phyloP scores from a whole-genome alignment of 2,888 invertebrate species.

The Oasisia sp. region DNA sequence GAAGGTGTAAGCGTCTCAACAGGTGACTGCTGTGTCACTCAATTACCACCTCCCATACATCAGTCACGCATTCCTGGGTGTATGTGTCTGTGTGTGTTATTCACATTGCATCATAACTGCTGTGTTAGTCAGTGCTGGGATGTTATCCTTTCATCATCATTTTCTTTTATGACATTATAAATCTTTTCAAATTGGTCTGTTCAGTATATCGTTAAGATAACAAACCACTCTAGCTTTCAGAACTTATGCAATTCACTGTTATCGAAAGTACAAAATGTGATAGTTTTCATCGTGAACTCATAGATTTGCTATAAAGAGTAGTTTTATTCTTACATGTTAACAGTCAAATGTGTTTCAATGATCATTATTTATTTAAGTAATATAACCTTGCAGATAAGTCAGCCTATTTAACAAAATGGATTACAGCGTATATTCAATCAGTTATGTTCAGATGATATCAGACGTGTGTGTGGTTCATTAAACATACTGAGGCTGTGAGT shows the following conservation, averaged over 20 bases:
- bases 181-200: not conserved
- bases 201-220: not conserved
- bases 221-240: not conserved
- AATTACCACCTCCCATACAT: not conserved
- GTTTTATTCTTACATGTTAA: too few species aligned
- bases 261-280: not conserved
- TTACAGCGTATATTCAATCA: too few species aligned
- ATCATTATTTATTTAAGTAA: too few species aligned
- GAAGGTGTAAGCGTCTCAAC: not conserved
- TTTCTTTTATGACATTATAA: not conserved
- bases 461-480: too few species aligned
- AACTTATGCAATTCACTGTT: not conserved
- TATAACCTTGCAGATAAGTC: too few species aligned
- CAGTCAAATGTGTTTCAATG: too few species aligned
- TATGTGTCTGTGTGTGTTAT: not conserved
- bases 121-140: not conserved
- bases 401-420: too few species aligned
- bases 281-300: not conserved
- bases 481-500: too few species aligned
- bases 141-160: not conserved
- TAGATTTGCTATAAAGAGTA: not conserved
- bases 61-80: too few species aligned
- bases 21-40: not conserved
- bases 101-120: not conserved
- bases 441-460: too few species aligned